These are phyloP conservation scores for Mormyrops boulengeri DNA, from an alignment of 2,797 vertebrate species.

Conservation along the genomic window DNA sequence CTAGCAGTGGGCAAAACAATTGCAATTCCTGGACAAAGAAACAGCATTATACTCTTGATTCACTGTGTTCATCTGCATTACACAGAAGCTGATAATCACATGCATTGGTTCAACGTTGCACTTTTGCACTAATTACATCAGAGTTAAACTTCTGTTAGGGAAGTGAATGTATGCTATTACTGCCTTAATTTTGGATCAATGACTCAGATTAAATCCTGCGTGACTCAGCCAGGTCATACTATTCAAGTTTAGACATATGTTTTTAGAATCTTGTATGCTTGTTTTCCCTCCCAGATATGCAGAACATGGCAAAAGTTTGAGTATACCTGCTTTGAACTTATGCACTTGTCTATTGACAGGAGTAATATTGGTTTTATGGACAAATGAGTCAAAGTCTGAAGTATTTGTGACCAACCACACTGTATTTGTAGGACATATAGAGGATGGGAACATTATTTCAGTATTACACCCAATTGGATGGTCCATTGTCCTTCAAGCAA, in stretches of 20 bases:
- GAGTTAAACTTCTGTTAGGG: slow-evolving; percentile 42
- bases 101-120: slow-evolving; percentile 41
- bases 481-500: not conserved
- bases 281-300: not conserved
- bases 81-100: slow-evolving; percentile 27
- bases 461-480: not conserved
- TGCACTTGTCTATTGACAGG: not conserved
- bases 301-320: not conserved
- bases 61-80: slow-evolving; percentile 27
- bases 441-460: not conserved
- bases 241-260: not conserved
- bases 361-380: not conserved
- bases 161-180: slow-evolving; percentile 38
- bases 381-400: not conserved
- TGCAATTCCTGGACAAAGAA: not conserved
- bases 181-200: slow-evolving; percentile 51
- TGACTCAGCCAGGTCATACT: slow-evolving; percentile 23
- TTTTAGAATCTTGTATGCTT: not conserved
- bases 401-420: not conserved
- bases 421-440: not conserved
- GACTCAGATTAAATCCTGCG: slow-evolving; percentile 43
- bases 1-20: not conserved
- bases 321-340: not conserved
- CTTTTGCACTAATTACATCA: slow-evolving; percentile 54
- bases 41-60: slow-evolving; percentile 19